Evolutionary conservation across 64 coral and sea anemone genomes (phyloP).

Genomic region (Montipora capricornis): DNA sequence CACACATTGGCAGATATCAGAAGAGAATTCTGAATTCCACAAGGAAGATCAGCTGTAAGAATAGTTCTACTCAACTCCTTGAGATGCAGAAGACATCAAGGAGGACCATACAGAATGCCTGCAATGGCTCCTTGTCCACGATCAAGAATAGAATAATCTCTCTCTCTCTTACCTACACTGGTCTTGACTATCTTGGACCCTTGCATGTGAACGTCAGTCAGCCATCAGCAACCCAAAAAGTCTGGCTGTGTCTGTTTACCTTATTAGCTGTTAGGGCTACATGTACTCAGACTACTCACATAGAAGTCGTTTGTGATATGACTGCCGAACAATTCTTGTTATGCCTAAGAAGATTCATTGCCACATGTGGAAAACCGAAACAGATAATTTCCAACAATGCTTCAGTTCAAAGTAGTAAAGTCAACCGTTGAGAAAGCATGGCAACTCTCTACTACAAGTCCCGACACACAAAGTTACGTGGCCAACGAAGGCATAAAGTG

Average conservation of each 20-base stretch:
- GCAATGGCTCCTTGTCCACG: constrained; percentile 51
- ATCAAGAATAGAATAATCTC: constrained; percentile 21
- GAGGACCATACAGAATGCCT: constrained; percentile 62
- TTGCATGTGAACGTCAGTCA: constrained; percentile 35
- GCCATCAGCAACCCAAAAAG: constrained; percentile 32
- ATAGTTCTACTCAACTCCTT: constrained; percentile 38
- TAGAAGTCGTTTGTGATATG: constrained; percentile 58
- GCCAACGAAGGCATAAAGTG: constrained; percentile 18
- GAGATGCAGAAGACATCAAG: constrained; percentile 53
- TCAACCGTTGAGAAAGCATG: constrained; percentile 42
- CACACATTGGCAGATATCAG: constrained; percentile 48
- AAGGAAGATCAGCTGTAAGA: constrained; percentile 51
- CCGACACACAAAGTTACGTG: constrained; percentile 32
- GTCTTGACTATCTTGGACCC: constrained; percentile 45
- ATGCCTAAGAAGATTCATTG: constrained; percentile 63
- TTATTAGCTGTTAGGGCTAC: constrained; percentile 48
- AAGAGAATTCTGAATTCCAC: constrained; percentile 63
- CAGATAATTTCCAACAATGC: constrained; percentile 66
- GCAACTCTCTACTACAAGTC: background rate
- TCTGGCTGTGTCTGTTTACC: constrained; percentile 58
- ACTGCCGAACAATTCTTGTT: constrained; percentile 42
- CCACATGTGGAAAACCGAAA: constrained; percentile 42
- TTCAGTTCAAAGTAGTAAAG: constrained; percentile 53
- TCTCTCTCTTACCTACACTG: constrained; percentile 27
- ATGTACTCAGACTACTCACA: background rate